phyloP scores from a whole-genome alignment of 2,797 vertebrate species.

The Poecilia wingei region DNA sequence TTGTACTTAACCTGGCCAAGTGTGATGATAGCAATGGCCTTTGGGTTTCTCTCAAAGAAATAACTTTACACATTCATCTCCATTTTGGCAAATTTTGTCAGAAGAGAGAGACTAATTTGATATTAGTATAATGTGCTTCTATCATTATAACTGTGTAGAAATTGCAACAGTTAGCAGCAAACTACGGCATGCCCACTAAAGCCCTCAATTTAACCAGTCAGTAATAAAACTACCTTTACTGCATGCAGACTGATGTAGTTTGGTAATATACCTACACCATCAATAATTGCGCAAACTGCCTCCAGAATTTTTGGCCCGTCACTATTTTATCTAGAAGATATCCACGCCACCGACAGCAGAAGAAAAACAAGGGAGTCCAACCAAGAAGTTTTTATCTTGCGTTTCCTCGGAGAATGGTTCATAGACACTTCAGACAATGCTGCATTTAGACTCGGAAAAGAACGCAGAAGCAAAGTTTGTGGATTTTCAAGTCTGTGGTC shows the following conservation, averaged over 20 bases:
- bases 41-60: background rate
- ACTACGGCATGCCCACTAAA: background rate
- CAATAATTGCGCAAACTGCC: background rate
- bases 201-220: background rate
- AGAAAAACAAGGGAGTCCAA: background rate
- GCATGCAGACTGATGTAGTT: background rate
- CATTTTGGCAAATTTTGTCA: background rate
- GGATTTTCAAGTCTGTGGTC: background rate
- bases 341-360: background rate
- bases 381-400: background rate
- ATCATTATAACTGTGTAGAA: background rate
- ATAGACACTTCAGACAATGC: background rate
- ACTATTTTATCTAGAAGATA: background rate
- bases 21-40: background rate
- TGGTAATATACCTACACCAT: background rate
- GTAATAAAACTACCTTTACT: background rate
- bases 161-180: background rate
- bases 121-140: background rate
- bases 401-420: background rate
- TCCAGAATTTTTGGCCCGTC: background rate
- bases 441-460: background rate
- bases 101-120: background rate
- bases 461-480: background rate
- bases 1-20: background rate
- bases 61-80: background rate